Base-by-base conservation (phyloP, 1,140 invertebrate species). In the Drosophila kanapiae region DNA sequence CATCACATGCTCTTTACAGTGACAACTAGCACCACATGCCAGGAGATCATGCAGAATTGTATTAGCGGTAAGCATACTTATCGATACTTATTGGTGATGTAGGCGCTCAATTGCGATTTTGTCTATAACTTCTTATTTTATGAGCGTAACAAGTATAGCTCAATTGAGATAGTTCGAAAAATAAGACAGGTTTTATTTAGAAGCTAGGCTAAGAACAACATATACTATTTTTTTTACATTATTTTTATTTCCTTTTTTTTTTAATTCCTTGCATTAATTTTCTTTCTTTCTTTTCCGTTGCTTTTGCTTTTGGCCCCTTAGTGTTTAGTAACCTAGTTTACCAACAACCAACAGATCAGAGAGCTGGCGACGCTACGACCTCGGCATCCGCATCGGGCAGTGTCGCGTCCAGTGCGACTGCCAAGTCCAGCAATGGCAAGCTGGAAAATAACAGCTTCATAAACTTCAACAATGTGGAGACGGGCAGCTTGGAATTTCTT, bases 21-120 rank as follows among this genome's bases (percentile, higher is more conserved):
- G 75, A 96, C 96, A 58, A 95, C 96, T 0, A 95, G 96, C 82
- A 96, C 96, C 29, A 96, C 96, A 1, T 95, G 92, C 42, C 92
- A 93, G 48, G 92, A 93, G 56, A 95, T 79, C 93, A 93, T 48
- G 62, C 90, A 91, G 51, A 93, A 93, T 58, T 93, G 92, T 51
- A 76, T 93, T 9, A 91, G 83, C 31, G 91, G 91, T 92, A 69
- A 90, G 90, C 16, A 8, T 7, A 7, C n/a, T 11, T 13, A 33
- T 16, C 31, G 29, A n/a, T 51, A 33, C 3, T 18, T 53, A 16
- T 49, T 49, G 43, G 43, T 13, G 43, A 10, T 18, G 14, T 27
- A 7, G 29, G 4, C 14, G 47, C 8, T 49, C 14, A 49, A n/a
- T 27, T 27, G 23, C 27, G 14, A 29, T 2, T 10, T 14, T 49